phyloP scores from a whole-genome alignment of 2,888 invertebrate species.

The Lasioglossum oenotherae region DNA sequence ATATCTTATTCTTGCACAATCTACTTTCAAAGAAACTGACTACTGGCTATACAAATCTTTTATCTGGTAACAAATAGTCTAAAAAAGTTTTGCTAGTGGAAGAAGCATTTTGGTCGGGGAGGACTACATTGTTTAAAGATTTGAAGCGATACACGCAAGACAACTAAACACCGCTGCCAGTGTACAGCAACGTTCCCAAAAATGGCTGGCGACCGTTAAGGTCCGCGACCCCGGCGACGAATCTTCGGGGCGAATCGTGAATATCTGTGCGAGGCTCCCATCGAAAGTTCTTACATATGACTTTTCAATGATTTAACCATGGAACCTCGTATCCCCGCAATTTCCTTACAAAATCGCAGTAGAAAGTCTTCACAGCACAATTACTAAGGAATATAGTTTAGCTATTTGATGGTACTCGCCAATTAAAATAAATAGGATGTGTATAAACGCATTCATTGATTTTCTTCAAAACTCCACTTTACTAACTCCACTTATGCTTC shows the following conservation, averaged over 20 bases:
- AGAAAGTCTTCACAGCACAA: neutral
- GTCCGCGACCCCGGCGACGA: conserved; percentile 53
- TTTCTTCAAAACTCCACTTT: too few relatives aligned
- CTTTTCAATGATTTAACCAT: neutral
- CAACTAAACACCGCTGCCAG: neutral
- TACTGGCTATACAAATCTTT: neutral
- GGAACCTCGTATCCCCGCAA: neutral
- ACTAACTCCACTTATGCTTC: too few relatives aligned
- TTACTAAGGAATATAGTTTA: too few relatives aligned
- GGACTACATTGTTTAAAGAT: neutral
- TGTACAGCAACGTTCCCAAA: neutral
- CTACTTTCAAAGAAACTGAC: too few relatives aligned
- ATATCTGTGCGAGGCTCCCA: conserved; percentile 18
- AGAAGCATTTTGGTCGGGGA: neutral
- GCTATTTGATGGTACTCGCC: too few relatives aligned
- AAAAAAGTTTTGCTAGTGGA: neutral
- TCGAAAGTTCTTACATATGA: neutral
- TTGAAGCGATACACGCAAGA: neutral
- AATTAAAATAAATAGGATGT: too few relatives aligned
- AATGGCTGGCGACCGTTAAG: conserved; percentile 55
- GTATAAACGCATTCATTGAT: too few relatives aligned
- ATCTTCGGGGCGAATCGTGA: conserved; percentile 29
- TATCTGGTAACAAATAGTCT: neutral
- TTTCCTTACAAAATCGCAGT: neutral
- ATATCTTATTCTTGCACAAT: too few relatives aligned